Evolutionary conservation across 2,888 invertebrate species (phyloP), one percentile per base, ranked within the genome.

Genomic region (Neoscelio sp.): DNA sequence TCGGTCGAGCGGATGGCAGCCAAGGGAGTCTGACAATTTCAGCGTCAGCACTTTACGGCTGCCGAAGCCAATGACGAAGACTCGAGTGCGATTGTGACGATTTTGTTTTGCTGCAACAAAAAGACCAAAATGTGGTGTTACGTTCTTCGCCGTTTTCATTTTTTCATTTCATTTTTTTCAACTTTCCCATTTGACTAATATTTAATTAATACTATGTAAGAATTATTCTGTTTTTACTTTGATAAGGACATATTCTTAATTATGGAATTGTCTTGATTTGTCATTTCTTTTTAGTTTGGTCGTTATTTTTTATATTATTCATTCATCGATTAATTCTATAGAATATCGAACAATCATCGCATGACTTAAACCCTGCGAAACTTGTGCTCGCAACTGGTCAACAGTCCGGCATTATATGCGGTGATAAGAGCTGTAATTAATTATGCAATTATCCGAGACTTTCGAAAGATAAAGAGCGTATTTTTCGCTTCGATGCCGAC

Each of bases 381-480:
- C n/a, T n/a, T n/a, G n/a, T n/a, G n/a, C n/a, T n/a, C n/a, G n/a
- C n/a, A n/a, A n/a, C n/a, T n/a, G n/a, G n/a, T n/a, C n/a, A n/a
- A n/a, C n/a, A n/a, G n/a, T 10, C 13, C 44, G 77, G 75, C 64
- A 52, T 81, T 77, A 79, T 60, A 75, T 80, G 78, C 80, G 67
- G 33, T 84, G 85, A 87, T 67, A 56, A 65, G 58, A 50, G 40
- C 83, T 75, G 84, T 87, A 87, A 88, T 88, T 87, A 89, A 88
- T 88, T 87, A 87, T 85, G 85, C 85, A 87, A 87, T 89, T 88
- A 88, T 85, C 87, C 84, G 73, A 46, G 67, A 56, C 33, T 33
- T 35, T 67, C 38, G 20, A 52, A 28, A 75, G 75, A 75, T 75
- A 68, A 67, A 75, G 67, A 68, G 54, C 70, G 64, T 68, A 64